phyloP scores from a whole-genome alignment of 2,797 vertebrate genomes.

The Tragopan temminckii region DNA sequence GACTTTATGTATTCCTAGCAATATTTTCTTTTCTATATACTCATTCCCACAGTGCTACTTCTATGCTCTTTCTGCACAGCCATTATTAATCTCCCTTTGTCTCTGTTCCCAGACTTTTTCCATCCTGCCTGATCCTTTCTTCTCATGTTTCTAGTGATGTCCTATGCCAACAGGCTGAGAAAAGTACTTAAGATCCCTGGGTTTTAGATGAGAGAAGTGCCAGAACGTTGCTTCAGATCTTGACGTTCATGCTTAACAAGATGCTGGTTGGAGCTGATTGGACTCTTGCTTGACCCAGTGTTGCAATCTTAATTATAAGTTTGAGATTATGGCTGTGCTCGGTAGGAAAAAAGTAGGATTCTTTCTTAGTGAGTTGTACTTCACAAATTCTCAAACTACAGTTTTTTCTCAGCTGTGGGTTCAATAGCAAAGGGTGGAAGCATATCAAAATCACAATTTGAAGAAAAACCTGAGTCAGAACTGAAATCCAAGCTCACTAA shows the following conservation, averaged over 20 bases:
- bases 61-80: background rate
- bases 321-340: background rate
- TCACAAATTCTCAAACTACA: constrained; percentile 3
- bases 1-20: background rate
- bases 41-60: background rate
- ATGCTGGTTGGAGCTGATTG: background rate
- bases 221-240: constrained; percentile 10
- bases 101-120: background rate
- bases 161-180: background rate
- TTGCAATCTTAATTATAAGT: background rate
- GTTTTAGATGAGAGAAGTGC: background rate
- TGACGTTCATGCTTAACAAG: background rate
- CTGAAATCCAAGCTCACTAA: background rate
- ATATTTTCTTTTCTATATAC: background rate
- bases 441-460: background rate
- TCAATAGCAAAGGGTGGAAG: background rate
- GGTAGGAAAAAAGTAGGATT: background rate
- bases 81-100: constrained; percentile 12
- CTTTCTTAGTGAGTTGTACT: background rate
- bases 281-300: background rate
- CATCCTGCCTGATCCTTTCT: background rate
- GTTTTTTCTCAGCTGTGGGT: background rate
- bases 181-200: background rate
- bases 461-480: background rate
- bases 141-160: background rate